A percentile compares a stretch with the other conserved stretches of the same genome.
Evolutionary conservation across 2,888 invertebrate species (phyloP).

Genomic region (Drosophila ochracea): DNA sequence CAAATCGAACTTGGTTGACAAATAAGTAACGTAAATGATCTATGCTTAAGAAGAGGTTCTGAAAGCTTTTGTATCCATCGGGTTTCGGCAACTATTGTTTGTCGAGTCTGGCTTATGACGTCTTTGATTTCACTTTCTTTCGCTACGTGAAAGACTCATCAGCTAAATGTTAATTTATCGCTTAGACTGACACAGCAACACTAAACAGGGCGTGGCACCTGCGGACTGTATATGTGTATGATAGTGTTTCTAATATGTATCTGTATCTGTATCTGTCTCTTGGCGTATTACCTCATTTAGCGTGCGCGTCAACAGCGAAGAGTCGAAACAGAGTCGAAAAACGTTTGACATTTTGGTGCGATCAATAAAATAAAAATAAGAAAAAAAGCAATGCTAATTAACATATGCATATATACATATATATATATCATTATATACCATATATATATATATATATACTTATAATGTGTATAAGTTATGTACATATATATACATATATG

Average conservation of each 20-base stretch:
- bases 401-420: slow-evolving; percentile 62
- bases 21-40: not conserved
- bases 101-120: slow-evolving; percentile 31
- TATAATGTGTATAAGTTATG: slow-evolving; percentile 16
- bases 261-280: slow-evolving; percentile 17
- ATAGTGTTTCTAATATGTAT: slow-evolving; percentile 3
- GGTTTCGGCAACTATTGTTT: not conserved
- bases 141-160: slow-evolving; percentile 55
- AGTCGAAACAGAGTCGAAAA: slow-evolving; percentile 57
- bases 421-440: slow-evolving; percentile 40
- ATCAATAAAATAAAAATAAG: slow-evolving; percentile 66
- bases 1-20: not conserved
- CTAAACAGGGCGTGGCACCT: slow-evolving; percentile 55
- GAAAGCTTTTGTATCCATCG: not conserved
- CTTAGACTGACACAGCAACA: slow-evolving; percentile 37
- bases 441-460: slow-evolving; percentile 24
- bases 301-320: slow-evolving; percentile 43
- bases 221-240: slow-evolving; percentile 6
- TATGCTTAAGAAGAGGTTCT: not conserved
- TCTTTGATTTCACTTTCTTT: slow-evolving; percentile 61
- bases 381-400: slow-evolving; percentile 75
- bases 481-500: slow-evolving; percentile 25
- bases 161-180: slow-evolving; percentile 63
- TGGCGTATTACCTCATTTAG: slow-evolving; percentile 72
- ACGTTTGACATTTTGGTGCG: slow-evolving; percentile 80